These are phyloP conservation scores for Gallinago nigripennis DNA, from an alignment of 2,797 vertebrate species.

Conservation along the genomic window DNA sequence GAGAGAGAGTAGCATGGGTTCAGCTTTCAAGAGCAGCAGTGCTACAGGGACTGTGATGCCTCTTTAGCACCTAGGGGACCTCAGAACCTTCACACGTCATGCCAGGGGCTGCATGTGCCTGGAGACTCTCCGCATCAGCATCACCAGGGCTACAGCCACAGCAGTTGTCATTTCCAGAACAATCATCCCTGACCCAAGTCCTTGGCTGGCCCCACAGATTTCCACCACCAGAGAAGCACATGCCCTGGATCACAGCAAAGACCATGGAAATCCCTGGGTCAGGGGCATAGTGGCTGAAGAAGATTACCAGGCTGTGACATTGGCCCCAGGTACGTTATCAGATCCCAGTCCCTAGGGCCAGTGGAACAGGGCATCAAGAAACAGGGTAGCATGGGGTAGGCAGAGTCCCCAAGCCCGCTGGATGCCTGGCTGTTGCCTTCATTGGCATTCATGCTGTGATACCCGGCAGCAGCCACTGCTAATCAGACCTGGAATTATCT, in stretches of 20 bases:
- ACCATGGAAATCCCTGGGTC: not conserved
- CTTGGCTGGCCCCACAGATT: not conserved
- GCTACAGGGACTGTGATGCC: rapidly evolving
- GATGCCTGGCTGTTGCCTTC: not conserved
- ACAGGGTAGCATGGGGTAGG: not conserved
- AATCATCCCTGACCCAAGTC: not conserved
- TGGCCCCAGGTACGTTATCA: not conserved
- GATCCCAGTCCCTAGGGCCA: not conserved
- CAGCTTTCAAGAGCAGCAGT: not conserved
- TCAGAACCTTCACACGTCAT: rapidly evolving
- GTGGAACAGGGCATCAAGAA: not conserved
- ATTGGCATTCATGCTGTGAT: not conserved
- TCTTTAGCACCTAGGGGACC: not conserved
- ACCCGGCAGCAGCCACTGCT: conserved; percentile 12
- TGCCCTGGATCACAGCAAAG: not conserved
- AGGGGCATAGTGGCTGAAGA: not conserved
- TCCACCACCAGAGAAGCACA: not conserved
- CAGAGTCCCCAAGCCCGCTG: not conserved
- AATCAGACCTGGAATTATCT: conserved; percentile 62
- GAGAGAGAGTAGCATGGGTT: not conserved
- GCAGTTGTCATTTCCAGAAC: not conserved
- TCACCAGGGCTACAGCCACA: not conserved
- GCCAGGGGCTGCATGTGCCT: not conserved
- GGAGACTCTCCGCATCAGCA: not conserved
- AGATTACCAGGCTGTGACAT: not conserved